phyloP scores from a whole-genome alignment of 2,888 invertebrate species.

The Matsumyia berberina region DNA sequence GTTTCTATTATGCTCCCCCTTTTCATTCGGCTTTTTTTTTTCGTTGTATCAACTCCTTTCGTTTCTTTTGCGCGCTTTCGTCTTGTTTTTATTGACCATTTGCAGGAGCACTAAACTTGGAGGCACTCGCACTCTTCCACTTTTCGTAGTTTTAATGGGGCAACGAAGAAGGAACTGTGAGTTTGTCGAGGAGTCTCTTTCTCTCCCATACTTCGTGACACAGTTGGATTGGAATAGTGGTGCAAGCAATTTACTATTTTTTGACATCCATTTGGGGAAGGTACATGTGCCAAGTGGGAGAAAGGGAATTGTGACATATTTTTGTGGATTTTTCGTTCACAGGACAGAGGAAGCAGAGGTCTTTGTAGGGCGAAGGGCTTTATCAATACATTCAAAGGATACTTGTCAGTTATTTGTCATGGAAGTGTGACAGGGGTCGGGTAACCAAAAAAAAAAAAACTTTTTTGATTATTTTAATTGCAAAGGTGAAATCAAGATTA shows the following conservation, averaged over 20 bases:
- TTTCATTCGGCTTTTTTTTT: neutral
- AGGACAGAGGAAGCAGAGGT: neutral
- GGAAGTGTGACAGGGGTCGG: neutral
- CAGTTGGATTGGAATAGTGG: constrained; percentile 52
- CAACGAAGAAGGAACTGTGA: constrained; percentile 46
- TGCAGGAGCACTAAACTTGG: constrained; percentile 20
- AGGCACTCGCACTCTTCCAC: constrained; percentile 12
- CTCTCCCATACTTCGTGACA: constrained; percentile 40
- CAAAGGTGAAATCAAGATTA: neutral
- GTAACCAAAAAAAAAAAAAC: neutral
- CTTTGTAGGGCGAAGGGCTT: too few relatives aligned
- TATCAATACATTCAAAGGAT: neutral
- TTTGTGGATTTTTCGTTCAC: constrained; percentile 4
- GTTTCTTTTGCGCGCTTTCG: neutral
- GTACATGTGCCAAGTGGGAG: constrained; percentile 48
- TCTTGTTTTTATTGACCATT: constrained; percentile 53
- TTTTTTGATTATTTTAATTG: constrained; percentile 20
- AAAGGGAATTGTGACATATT: constrained; percentile 52
- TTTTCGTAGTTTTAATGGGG: constrained; percentile 30
- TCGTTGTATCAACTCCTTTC: neutral
- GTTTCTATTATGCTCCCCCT: constrained; percentile 19
- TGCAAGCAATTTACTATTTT: constrained; percentile 66
- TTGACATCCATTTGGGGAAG: constrained; percentile 54
- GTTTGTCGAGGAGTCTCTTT: constrained; percentile 1
- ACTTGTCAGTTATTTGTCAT: neutral